Conservation (phyloP, 2,888 invertebrate genomes). For the Philhelius pedissequus region DNA sequence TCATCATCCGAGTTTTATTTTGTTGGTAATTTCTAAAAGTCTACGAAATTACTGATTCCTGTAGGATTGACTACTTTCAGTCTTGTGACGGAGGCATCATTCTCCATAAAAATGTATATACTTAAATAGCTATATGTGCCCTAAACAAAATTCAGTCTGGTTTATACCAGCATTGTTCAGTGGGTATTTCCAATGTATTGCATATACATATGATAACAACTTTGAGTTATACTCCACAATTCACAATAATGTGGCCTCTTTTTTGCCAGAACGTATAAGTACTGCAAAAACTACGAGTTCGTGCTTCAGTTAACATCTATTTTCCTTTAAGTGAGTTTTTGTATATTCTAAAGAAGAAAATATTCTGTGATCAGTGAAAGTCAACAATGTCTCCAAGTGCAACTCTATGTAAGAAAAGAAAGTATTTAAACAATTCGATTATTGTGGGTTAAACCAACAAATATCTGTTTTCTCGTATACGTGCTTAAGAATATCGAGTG, state of each 20-base stretch:
- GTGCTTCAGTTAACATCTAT: neutral
- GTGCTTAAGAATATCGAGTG: neutral
- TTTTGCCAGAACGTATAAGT: conserved; percentile 89
- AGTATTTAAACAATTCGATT: neutral
- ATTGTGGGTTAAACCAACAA: neutral
- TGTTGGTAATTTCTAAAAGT: neutral
- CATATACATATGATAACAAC: neutral
- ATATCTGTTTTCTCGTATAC: conserved; percentile 65
- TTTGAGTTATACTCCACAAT: neutral
- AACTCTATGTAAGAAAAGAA: conserved; percentile 17
- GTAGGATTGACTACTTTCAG: neutral
- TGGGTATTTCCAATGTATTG: neutral
- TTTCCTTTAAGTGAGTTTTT: neutral
- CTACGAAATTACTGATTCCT: neutral
- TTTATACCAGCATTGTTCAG: neutral
- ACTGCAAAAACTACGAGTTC: conserved; percentile 27
- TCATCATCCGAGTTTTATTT: neutral
- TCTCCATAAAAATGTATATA: neutral
- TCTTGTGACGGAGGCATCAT: neutral
- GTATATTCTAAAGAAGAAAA: neutral
- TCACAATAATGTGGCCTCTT: conserved; percentile 71
- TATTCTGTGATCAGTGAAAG: neutral
- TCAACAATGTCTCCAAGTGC: conserved; percentile 14
- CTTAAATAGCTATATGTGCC: neutral
- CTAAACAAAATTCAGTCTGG: neutral